Percentiles rank a stretch among this genome's conserved stretches.
phyloP scores from a whole-genome alignment of 2,888 invertebrate genomes.

The Amblyteles armatorius region DNA sequence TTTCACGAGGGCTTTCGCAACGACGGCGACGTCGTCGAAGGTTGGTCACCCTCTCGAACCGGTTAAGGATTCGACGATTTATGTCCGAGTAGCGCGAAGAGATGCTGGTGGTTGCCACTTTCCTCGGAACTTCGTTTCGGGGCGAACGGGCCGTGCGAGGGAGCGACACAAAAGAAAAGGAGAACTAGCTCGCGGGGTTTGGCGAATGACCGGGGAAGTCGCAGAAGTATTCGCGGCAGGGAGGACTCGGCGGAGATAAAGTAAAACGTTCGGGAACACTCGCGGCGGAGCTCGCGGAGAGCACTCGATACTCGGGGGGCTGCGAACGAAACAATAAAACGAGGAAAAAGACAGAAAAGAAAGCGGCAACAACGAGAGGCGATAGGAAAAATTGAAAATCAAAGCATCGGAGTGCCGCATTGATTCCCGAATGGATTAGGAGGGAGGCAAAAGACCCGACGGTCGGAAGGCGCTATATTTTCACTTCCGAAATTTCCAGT shows the following conservation, averaged over 20 bases:
- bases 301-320: not conserved
- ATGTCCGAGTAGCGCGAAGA: slow-evolving; percentile 65
- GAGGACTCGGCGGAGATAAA: slow-evolving; percentile 8
- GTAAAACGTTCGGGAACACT: not conserved
- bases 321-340: not conserved
- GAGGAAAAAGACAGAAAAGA: slow-evolving; percentile 1
- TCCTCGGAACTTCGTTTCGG: slow-evolving; percentile 58
- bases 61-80: slow-evolving; percentile 80
- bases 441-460: not conserved
- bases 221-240: slow-evolving; percentile 11
- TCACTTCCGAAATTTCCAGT: not conserved
- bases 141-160: slow-evolving; percentile 33
- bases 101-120: slow-evolving; percentile 47
- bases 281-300: not conserved
- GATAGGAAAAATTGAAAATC: not conserved
- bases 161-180: slow-evolving; percentile 53
- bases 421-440: not conserved
- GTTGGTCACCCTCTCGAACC: slow-evolving; percentile 72
- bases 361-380: not conserved
- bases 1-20: slow-evolving; percentile 44
- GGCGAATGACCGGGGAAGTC: slow-evolving; percentile 25
- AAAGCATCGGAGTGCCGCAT: not conserved
- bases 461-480: not conserved
- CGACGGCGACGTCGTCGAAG: slow-evolving; percentile 73
- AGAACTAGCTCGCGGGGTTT: slow-evolving; percentile 20